These are phyloP conservation scores for Micrasema minimum DNA, from an alignment of 1,140 invertebrate species.

Conservation along the genomic window DNA sequence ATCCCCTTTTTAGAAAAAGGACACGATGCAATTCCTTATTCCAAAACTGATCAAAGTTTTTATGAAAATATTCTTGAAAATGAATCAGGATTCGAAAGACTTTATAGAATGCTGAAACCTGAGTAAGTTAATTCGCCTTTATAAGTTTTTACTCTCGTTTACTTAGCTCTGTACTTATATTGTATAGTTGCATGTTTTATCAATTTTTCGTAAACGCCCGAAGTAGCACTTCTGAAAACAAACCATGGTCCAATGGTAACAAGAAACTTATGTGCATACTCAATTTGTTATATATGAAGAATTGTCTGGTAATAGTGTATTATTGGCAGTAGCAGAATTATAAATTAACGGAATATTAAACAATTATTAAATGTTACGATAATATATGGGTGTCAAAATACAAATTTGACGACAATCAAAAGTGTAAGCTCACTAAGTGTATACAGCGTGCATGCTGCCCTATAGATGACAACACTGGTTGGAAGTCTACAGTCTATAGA, in stretches of 20 bases:
- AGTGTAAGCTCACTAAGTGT: no score
- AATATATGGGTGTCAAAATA: no score
- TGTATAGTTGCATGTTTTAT: not conserved
- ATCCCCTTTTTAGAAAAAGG: not conserved
- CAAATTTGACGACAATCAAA: no score
- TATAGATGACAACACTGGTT: no score
- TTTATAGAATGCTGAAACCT: constrained; percentile 5
- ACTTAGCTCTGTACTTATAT: not conserved
- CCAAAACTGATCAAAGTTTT: constrained; percentile 4
- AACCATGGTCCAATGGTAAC: no score
- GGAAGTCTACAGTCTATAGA: no score
- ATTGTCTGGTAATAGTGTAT: no score
- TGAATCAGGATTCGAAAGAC: constrained; percentile 15
- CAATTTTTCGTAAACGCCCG: not conserved
- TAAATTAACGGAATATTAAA: not conserved
- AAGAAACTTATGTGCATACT: no score
- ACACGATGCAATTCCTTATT: not conserved
- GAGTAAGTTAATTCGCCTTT: constrained; percentile 17
- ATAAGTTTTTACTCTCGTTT: not conserved
- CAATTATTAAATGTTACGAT: not conserved
- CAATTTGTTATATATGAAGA: not conserved
- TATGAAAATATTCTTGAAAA: constrained; percentile 9
- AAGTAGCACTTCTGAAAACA: not conserved
- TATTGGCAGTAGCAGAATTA: not conserved
- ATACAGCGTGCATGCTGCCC: no score